These are phyloP conservation scores for Prosapia bicincta DNA, from an alignment of 2,888 invertebrate genomes.

Conservation along the genomic window DNA sequence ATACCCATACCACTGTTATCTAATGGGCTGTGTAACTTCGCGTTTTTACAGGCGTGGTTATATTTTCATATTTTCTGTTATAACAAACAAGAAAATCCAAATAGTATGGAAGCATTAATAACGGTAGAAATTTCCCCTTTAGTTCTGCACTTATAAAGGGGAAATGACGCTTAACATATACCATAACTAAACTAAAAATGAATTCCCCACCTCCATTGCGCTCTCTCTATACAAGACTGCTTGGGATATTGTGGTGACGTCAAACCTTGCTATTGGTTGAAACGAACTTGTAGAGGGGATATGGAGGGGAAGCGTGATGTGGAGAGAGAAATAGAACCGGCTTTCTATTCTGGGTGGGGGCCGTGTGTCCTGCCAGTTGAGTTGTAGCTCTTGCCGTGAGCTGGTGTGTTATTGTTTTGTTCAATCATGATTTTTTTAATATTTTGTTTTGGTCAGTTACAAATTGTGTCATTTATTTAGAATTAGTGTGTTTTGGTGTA, in stretches of 20 bases:
- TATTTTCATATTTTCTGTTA: no score
- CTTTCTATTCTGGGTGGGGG: not conserved
- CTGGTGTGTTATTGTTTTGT: not conserved
- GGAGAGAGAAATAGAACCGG: not conserved
- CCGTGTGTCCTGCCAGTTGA: not conserved
- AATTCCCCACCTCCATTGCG: slow-evolving; percentile 2
- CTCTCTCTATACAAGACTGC: not conserved
- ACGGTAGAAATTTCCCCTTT: no score
- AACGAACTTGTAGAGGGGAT: not conserved
- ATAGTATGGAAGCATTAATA: no score
- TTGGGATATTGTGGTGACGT: not conserved
- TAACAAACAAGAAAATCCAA: no score
- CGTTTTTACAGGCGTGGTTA: no score
- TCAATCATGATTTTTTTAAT: no score
- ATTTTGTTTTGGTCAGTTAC: no score
- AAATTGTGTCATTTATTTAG: no score
- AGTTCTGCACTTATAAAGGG: no score
- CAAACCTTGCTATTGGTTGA: not conserved
- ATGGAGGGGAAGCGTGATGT: not conserved
- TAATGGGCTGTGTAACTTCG: no score
- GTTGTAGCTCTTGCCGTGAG: not conserved
- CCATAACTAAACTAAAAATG: not conserved
- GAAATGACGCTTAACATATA: no score
- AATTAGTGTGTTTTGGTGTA: not conserved
- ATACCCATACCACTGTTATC: no score